These are phyloP conservation scores for Sylvia borin DNA, from an alignment of 2,797 vertebrate genomes.

Conservation along the genomic window DNA sequence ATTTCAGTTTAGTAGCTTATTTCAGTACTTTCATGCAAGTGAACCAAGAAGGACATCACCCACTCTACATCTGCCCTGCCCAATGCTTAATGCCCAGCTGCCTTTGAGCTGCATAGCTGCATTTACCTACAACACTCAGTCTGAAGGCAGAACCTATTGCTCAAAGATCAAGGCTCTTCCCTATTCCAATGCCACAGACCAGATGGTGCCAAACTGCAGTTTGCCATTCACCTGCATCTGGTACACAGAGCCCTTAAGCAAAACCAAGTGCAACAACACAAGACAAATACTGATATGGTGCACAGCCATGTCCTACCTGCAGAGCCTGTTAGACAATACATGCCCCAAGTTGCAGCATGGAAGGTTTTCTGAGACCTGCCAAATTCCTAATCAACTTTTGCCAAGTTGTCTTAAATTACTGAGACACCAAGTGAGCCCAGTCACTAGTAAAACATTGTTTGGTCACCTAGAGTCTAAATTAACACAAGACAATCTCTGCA, in stretches of 20 bases:
- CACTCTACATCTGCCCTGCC: not conserved
- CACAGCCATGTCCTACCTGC: not conserved
- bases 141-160: not conserved
- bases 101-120: not conserved
- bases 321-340: conserved; percentile 37
- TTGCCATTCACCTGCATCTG: not conserved
- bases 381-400: not conserved
- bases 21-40: not conserved
- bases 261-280: not conserved
- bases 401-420: not conserved
- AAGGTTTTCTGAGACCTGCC: not conserved
- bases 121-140: not conserved
- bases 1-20: not conserved
- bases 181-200: not conserved
- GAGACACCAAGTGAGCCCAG: not conserved
- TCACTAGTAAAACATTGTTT: not conserved
- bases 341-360: not conserved
- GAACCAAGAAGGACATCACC: not conserved
- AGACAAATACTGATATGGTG: not conserved
- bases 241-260: not conserved
- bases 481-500: not conserved
- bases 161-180: not conserved
- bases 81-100: not conserved
- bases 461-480: not conserved
- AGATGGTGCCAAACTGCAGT: not conserved